A percentile compares a stretch with the other conserved stretches of the same genome.
Evolutionary conservation across 2,888 invertebrate species (phyloP).

Genomic region (Oxyscelio sp.): DNA sequence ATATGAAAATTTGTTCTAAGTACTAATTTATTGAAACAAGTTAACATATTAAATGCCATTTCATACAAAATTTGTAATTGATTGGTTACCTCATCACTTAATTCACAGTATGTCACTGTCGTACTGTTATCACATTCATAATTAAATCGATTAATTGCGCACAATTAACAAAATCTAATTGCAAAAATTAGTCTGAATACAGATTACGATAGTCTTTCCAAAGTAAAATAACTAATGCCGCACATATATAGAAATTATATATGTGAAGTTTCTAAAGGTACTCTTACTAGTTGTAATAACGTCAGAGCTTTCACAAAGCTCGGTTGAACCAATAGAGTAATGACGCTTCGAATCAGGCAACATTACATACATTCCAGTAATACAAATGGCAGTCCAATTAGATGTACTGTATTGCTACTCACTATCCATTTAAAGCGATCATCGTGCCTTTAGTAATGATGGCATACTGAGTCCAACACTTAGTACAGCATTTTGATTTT

Average conservation of each 20-base stretch:
- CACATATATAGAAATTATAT: slow-evolving; percentile 34
- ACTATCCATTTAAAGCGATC: slow-evolving; percentile 72
- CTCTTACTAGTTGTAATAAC: slow-evolving; percentile 41
- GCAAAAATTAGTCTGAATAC: no score
- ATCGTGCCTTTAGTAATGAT: slow-evolving; percentile 58
- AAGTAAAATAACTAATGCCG: no score
- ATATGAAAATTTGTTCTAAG: no score
- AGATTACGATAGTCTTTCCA: no score
- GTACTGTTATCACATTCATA: no score
- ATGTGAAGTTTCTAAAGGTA: slow-evolving; percentile 26
- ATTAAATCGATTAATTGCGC: no score
- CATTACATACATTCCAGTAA: slow-evolving; percentile 70
- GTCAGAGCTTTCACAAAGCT: slow-evolving; percentile 62
- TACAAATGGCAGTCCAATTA: slow-evolving; percentile 71
- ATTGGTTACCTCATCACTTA: no score
- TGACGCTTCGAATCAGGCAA: slow-evolving; percentile 63
- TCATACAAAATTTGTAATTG: no score
- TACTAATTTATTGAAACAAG: no score
- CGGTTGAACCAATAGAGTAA: slow-evolving; percentile 66
- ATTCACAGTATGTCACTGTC: no score
- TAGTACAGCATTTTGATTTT: slow-evolving; percentile 57
- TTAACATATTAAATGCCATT: no score
- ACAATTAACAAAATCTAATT: no score
- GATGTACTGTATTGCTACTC: slow-evolving; percentile 67
- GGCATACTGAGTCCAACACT: slow-evolving; percentile 59